Percentiles rank a stretch among this genome's conserved stretches.
These are phyloP conservation scores for Stenodema calcarata DNA, from an alignment of 2,888 invertebrate species.

Conservation along the genomic window DNA sequence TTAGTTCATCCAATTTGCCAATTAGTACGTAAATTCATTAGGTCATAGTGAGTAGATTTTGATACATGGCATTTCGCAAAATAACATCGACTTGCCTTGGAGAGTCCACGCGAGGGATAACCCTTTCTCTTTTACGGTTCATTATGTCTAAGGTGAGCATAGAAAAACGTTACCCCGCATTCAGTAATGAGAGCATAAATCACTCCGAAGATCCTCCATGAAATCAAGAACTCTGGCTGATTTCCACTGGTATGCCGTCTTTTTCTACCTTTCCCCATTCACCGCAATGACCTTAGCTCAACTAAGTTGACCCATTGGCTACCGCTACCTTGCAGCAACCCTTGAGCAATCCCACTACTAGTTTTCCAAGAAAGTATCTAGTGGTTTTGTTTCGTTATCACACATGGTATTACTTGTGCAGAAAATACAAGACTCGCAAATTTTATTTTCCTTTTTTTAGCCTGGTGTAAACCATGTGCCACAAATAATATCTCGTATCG, in stretches of 20 bases:
- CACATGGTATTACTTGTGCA: too few relatives aligned
- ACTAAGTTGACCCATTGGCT: neutral
- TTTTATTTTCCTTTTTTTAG: too few relatives aligned
- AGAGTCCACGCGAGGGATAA: neutral
- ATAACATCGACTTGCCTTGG: neutral
- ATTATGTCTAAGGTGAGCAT: neutral
- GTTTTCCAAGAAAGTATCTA: neutral
- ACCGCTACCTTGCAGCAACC: neutral
- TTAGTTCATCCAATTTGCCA: too few relatives aligned
- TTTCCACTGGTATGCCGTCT: neutral
- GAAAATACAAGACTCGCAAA: too few relatives aligned
- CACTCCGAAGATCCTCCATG: neutral
- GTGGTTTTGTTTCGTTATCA: neutral
- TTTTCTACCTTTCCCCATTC: neutral
- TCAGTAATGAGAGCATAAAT: neutral
- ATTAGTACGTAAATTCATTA: too few relatives aligned
- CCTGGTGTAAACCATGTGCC: too few relatives aligned
- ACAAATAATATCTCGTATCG: too few relatives aligned
- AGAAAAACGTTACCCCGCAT: neutral
- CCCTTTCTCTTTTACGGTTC: neutral
- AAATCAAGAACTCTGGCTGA: neutral
- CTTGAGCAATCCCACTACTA: neutral
- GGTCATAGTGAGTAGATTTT: neutral
- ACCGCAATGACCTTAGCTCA: slow-evolving; percentile 4
- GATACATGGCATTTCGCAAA: neutral